Evolutionary conservation across 1,140 invertebrate species (phyloP).

Genomic region (Antheraea mylitta): DNA sequence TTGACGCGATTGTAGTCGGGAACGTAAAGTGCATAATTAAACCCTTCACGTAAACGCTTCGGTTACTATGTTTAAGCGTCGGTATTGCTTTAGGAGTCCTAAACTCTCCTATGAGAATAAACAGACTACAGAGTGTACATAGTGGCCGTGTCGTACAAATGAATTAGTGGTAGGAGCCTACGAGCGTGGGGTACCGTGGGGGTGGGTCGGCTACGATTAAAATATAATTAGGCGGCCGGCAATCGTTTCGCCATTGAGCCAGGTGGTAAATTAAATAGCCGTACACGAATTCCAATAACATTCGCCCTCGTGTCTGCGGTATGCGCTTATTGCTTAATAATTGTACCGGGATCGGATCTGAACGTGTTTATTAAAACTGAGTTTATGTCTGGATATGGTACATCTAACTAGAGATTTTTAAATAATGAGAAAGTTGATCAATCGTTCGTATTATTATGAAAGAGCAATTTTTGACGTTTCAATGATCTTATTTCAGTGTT

Average conservation of each 20-base stretch:
- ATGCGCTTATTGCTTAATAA: slow-evolving; percentile 68
- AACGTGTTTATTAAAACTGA: no score
- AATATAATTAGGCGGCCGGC: slow-evolving; percentile 75
- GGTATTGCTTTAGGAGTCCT: slow-evolving; percentile 73
- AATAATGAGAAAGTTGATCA: no score
- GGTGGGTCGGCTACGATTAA: slow-evolving; percentile 68
- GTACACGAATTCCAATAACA: slow-evolving; percentile 69
- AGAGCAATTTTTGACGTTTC: no score
- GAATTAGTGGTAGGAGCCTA: slow-evolving; percentile 53
- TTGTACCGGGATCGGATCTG: slow-evolving; percentile 26
- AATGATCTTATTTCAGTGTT: no score
- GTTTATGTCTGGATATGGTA: no score
- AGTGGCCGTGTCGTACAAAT: slow-evolving; percentile 60
- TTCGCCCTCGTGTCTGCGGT: slow-evolving; percentile 42
- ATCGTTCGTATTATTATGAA: no score
- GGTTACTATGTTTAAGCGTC: slow-evolving; percentile 71
- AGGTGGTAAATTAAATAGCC: slow-evolving; percentile 74
- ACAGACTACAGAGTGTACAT: slow-evolving; percentile 55
- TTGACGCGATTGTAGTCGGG: slow-evolving; percentile 57
- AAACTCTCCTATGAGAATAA: slow-evolving; percentile 77
- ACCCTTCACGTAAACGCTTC: slow-evolving; percentile 69
- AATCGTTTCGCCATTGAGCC: slow-evolving; percentile 73
- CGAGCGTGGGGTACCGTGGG: slow-evolving; percentile 5
- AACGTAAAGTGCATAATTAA: slow-evolving; percentile 69
- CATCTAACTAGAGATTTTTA: no score